A percentile compares a stretch with the other conserved stretches of the same genome.
phyloP scores from a whole-genome alignment of 1,140 invertebrate genomes.

The Adoxophyes honmai region DNA sequence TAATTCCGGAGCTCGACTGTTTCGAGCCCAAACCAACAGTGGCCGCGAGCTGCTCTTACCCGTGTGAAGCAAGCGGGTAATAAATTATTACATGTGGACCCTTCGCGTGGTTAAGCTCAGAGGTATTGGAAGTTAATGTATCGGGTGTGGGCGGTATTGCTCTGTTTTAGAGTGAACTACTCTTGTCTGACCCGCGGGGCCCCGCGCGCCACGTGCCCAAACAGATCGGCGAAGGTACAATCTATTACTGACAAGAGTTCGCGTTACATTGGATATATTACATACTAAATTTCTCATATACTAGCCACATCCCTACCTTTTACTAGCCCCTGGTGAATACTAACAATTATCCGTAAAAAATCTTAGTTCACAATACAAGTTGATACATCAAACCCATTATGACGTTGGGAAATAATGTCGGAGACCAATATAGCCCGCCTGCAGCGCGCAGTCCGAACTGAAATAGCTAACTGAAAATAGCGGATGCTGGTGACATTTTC shows the following conservation, averaged over 20 bases:
- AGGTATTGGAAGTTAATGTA: constrained; percentile 51
- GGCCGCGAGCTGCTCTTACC: background rate
- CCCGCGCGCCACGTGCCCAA: constrained; percentile 18
- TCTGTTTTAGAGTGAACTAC: constrained; percentile 40
- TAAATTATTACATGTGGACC: constrained; percentile 56
- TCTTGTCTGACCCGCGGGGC: constrained; percentile 16
- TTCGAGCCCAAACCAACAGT: constrained; percentile 1
- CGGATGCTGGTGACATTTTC: constrained; percentile 1
- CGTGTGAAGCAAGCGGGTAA: constrained; percentile 30
- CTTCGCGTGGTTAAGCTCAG: constrained; percentile 45
- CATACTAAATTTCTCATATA: constrained; percentile 6
- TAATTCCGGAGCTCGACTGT: constrained; percentile 5
- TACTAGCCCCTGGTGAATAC: constrained; percentile 1
- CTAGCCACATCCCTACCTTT: constrained; percentile 10
- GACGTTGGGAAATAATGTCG: background rate
- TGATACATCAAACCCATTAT: background rate
- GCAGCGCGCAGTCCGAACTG: background rate
- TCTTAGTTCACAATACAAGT: background rate
- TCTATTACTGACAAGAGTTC: constrained; percentile 35
- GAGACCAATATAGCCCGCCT: background rate
- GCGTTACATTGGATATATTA: constrained; percentile 33
- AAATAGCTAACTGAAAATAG: constrained; percentile 9
- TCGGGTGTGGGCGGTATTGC: constrained; percentile 27
- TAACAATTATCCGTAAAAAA: constrained; percentile 3
- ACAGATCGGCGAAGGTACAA: constrained; percentile 28